Base-by-base conservation (phyloP, 2,888 invertebrate species). In the Calameuta pallipes region DNA sequence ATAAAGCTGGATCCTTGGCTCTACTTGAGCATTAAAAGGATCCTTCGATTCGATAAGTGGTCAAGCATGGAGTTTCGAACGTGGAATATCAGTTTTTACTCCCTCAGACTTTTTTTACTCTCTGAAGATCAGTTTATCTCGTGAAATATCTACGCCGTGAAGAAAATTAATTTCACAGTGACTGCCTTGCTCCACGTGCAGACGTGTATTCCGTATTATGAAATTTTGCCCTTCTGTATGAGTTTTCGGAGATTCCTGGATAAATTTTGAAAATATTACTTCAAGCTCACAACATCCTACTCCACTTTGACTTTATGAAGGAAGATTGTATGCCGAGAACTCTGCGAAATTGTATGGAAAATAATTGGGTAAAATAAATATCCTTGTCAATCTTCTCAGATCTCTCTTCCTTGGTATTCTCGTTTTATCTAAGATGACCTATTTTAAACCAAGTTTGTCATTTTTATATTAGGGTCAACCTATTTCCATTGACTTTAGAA, bases 401-500 rank as follows among this genome's bases (percentile, higher is more conserved):
- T 1, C 23, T 56, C 23, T 56, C 23, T 9, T 15, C 15, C 23
- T 15, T 23, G 56, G 0, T 56, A 56, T 56, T 9, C 23, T 56
- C 23, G 56, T 56, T 56, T 23, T 56, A 56, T 23, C 6, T 2
- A 56, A 56, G 56, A 56, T 9, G 23, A 15, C 56, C 9, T 23
- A 56, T 23, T 56, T 56, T 2, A 23, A 23, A 23, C 9, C 1
- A 56, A 56, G 23, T 82, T 79, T 75, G 79, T 75, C 70, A 56
- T 69, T 75, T 68, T 34, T 74, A 78, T 75, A 82, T 80, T 80
- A 80, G 80, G 74, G 73, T 34, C 30, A 76, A 82, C 69, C 77
- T 77, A 76, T 78, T 82, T 77, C 74, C 73, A 75, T 78, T 73
- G 75, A 71, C 56, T 56, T 23, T 56, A 9, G 9, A 56, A 56